Base-by-base conservation (phyloP, 2,797 vertebrate species). In the Alauda arvensis region DNA sequence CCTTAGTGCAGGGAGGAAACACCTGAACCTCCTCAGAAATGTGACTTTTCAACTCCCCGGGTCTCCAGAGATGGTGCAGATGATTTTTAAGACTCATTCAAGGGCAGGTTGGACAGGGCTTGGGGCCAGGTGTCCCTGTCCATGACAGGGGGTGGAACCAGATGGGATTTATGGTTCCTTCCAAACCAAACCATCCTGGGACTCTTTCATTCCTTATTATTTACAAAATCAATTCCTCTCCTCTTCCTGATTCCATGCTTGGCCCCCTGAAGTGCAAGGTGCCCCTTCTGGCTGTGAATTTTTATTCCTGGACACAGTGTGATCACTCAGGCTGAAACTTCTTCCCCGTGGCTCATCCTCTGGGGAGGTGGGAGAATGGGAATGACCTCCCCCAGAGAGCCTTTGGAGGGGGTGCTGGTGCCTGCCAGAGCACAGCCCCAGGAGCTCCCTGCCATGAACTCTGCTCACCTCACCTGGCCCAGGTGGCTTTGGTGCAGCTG, bases 121-220 rank as follows among this genome's bases (percentile, higher is more conserved):
- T 9, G 24, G 52, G 52, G 39, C 57, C 57, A 63, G 24, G 43
- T 33, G 24, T 46, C 28, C 28, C n/a, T 33, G 24, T 13, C 40
- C 37, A 1, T 10, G 40, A n/a, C 61, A 53, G 39, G 40, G 21
- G 18, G 14, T 43, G 34, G 29, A 8, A 29, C 20, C 14, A 13
- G 40, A 5, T 5, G 34, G 18, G 18, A 23, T 66, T 37, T 14
- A 17, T 26, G 25, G 18, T 0, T 51, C 60, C 31, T 46, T 14
- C 46, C 40, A 18, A 33, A 12, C 34, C 25, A 49, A 59, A 40
- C 25, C 46, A 7, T 40, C 31, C 45, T 26, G 33, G 25, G 39
- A 9, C 4, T 14, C 45, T 6, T 0, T 8, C 4, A 10, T 10
- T 21, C 33, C 14, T 5, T 7, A 12, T n/a, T 34, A 42, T n/a